Percentiles rank a stretch among this genome's conserved stretches.
These are phyloP conservation scores for Dorcus hopei DNA, from an alignment of 2,888 invertebrate genomes.

Conservation along the genomic window DNA sequence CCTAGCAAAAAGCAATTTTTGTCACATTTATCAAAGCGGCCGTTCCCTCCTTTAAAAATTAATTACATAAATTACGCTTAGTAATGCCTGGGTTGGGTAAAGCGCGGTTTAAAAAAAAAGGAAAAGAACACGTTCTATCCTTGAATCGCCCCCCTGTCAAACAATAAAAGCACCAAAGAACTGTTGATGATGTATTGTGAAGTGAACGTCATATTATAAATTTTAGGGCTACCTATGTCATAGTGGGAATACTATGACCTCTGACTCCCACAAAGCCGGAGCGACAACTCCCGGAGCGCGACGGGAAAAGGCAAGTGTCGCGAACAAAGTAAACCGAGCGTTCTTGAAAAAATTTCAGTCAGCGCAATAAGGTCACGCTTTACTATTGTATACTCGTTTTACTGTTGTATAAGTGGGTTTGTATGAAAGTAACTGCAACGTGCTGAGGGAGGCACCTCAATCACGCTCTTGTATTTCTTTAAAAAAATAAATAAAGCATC, in stretches of 20 bases:
- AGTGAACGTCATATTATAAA: conserved; percentile 12
- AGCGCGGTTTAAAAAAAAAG: conserved; percentile 2
- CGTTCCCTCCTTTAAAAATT: conserved; percentile 16
- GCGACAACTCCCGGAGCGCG: not conserved
- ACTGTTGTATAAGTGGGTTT: conserved; percentile 32
- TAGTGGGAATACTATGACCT: not conserved
- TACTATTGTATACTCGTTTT: conserved; percentile 22
- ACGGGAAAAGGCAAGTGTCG: conserved; percentile 5
- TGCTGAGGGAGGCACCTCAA: no score
- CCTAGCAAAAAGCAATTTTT: conserved; percentile 7
- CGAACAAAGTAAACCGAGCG: conserved; percentile 19
- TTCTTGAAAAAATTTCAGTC: conserved; percentile 35
- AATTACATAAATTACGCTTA: conserved; percentile 17
- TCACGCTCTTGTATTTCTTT: no score
- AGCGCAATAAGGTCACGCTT: conserved; percentile 39
- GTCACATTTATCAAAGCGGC: conserved; percentile 3
- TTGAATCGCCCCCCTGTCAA: conserved; percentile 8
- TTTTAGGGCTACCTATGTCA: not conserved
- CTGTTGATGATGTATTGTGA: not conserved
- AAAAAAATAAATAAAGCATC: no score
- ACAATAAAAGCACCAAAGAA: conserved; percentile 9
- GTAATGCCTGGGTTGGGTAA: conserved; percentile 18
- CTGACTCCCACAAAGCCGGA: conserved; percentile 1
- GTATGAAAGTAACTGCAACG: conserved; percentile 22
- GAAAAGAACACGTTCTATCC: conserved; percentile 7